Evolutionary conservation across 2,113 vertebrate genomes (phyloP).

Genomic region (Nycticryphes semicollaris): DNA sequence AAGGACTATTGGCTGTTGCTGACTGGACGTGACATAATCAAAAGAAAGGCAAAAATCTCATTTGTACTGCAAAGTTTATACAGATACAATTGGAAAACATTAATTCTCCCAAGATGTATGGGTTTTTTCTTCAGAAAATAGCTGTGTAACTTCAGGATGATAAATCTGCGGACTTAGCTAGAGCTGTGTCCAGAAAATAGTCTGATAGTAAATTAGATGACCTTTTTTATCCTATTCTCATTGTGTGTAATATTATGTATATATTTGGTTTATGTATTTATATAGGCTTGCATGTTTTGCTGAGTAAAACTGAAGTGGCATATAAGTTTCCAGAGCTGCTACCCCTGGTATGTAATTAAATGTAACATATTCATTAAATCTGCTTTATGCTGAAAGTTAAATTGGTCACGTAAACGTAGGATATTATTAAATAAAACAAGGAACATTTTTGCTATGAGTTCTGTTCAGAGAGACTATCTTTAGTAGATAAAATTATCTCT

Average conservation of each 20-base stretch:
- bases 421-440: neutral
- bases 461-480: neutral
- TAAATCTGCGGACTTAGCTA: neutral
- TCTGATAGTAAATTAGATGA: neutral
- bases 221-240: neutral
- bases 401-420: neutral
- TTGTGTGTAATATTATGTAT: neutral
- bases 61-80: neutral
- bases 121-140: neutral
- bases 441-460: neutral
- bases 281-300: slow-evolving; percentile 91
- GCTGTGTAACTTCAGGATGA: neutral
- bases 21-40: neutral
- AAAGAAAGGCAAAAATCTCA: neutral
- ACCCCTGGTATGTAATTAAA: slow-evolving; percentile 86
- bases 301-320: slow-evolving; percentile 93
- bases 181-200: neutral
- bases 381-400: neutral
- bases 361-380: neutral
- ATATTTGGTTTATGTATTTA: neutral
- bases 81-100: neutral
- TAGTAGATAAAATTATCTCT: neutral
- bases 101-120: neutral
- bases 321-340: slow-evolving; percentile 92
- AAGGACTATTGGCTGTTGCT: neutral